Conservation (phyloP, 2,797 vertebrate genomes). For the Echeneis naucrates region DNA sequence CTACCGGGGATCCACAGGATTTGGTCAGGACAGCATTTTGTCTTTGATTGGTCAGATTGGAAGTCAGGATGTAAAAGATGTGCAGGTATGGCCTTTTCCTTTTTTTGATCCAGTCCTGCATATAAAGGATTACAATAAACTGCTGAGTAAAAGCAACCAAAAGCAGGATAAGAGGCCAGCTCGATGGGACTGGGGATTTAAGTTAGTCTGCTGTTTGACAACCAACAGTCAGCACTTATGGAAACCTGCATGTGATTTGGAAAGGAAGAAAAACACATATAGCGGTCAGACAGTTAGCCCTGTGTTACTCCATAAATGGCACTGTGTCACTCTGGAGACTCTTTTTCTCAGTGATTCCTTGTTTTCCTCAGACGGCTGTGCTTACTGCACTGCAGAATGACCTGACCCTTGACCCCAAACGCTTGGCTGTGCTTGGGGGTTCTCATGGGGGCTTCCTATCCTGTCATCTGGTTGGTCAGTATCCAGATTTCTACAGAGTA, state of each 20-base stretch:
- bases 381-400: conserved; percentile 75
- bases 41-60: conserved; percentile 87
- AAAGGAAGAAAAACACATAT: background rate
- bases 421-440: conserved; percentile 85
- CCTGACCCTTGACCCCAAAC: conserved; percentile 76
- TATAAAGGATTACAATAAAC: background rate
- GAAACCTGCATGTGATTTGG: too few relatives aligned
- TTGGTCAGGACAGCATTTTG: conserved; percentile 88
- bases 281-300: background rate
- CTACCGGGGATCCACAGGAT: conserved; percentile 90
- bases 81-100: conserved; percentile 79
- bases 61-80: conserved; percentile 88
- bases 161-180: background rate
- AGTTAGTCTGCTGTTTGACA: too few relatives aligned
- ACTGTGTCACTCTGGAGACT: background rate
- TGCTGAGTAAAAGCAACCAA: background rate
- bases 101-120: background rate
- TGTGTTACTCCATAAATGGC: background rate
- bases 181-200: too few relatives aligned
- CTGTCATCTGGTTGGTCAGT: conserved; percentile 86
- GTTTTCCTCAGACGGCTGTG: conserved; percentile 79
- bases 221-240: too few relatives aligned
- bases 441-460: conserved; percentile 90
- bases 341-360: background rate
- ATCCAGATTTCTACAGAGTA: conserved; percentile 84